Conservation (phyloP, 2,113 vertebrate genomes). For the Lamprotornis superbus region DNA sequence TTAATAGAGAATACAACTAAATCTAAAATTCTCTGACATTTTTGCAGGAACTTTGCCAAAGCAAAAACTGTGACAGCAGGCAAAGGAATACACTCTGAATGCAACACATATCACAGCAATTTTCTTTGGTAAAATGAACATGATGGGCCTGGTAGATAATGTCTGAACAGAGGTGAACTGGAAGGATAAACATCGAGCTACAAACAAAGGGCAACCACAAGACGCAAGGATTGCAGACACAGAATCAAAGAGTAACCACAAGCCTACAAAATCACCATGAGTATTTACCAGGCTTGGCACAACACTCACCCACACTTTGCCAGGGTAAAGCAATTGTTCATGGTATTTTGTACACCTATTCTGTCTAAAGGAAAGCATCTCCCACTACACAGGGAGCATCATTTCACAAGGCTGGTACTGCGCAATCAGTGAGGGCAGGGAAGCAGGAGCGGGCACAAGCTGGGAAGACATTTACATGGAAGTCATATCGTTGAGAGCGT, state of each 20-base stretch:
- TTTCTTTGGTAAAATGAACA: neutral
- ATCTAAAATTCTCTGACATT: neutral
- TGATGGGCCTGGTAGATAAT: neutral
- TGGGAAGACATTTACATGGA: constrained; percentile 92
- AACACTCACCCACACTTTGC: constrained; percentile 41
- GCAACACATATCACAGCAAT: fast-evolving
- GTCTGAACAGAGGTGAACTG: constrained; percentile 37
- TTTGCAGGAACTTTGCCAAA: neutral
- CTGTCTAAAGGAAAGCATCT: neutral
- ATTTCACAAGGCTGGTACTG: neutral
- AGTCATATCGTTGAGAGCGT: constrained; percentile 99
- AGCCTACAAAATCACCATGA: constrained; percentile 55
- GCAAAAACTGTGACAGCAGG: neutral
- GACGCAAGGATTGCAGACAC: neutral
- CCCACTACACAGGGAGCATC: neutral
- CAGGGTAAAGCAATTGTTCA: constrained; percentile 45
- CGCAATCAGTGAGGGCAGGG: constrained; percentile 36
- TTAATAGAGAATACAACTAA: neutral
- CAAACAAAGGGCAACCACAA: neutral
- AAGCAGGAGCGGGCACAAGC: constrained; percentile 51
- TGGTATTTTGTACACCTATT: constrained; percentile 49
- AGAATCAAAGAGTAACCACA: neutral
- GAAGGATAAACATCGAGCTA: neutral
- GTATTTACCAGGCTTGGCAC: constrained; percentile 48
- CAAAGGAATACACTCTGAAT: neutral